phyloP scores from a whole-genome alignment of 2,797 vertebrate species.

The Lutra lutra region DNA sequence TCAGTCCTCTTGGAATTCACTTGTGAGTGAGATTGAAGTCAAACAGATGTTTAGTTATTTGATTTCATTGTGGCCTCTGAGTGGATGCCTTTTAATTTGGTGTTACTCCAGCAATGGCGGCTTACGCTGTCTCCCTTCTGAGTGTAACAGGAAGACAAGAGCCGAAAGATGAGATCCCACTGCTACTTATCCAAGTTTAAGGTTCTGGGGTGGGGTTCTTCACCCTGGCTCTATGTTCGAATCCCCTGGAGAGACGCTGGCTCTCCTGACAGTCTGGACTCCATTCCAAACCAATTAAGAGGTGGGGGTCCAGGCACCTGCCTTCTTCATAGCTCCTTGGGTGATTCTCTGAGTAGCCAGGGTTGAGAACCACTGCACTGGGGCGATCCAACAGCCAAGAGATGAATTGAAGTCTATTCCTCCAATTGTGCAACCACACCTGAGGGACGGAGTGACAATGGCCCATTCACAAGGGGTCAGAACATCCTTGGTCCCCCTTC shows the following conservation, averaged over 20 bases:
- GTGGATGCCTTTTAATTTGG: background rate
- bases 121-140: background rate
- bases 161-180: background rate
- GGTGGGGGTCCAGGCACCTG: background rate
- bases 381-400: background rate
- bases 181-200: background rate
- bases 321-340: background rate
- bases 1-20: background rate
- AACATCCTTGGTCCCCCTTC: slow-evolving; percentile 33
- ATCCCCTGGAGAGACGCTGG: background rate
- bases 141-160: background rate
- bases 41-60: background rate
- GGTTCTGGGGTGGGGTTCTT: background rate
- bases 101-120: background rate
- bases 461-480: slow-evolving; percentile 36
- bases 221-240: background rate
- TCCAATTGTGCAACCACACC: slow-evolving; percentile 29
- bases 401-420: slow-evolving; percentile 48
- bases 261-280: background rate
- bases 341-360: background rate
- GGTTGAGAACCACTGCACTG: background rate
- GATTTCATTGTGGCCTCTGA: background rate
- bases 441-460: background rate
- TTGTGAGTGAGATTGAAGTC: background rate
- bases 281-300: background rate